phyloP scores from a whole-genome alignment of 2,113 vertebrate genomes.

The Phalacrocorax brasilianus region DNA sequence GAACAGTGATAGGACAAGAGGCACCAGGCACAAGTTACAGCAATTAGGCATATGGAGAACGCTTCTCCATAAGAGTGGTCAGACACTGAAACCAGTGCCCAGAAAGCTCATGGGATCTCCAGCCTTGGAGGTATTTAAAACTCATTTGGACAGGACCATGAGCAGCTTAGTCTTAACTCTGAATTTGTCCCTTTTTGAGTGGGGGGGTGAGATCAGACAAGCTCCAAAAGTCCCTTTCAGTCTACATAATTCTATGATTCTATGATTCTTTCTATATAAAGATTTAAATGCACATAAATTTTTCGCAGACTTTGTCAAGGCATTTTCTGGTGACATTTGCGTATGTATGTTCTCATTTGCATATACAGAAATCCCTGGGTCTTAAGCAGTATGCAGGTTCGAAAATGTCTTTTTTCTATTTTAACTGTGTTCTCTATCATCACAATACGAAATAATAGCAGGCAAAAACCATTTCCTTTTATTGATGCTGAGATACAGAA shows the following conservation, averaged over 20 bases:
- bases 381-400: not conserved
- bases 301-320: not conserved
- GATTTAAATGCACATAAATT: not conserved
- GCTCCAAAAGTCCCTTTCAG: not conserved
- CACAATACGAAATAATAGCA: not conserved
- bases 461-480: not conserved
- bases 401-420: not conserved
- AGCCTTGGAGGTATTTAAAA: not conserved
- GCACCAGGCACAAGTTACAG: not conserved
- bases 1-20: not conserved
- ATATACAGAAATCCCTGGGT: not conserved
- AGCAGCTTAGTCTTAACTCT: not conserved
- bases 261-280: not conserved
- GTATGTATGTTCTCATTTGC: not conserved
- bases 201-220: not conserved
- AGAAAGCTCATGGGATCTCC: not conserved
- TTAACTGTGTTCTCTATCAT: not conserved
- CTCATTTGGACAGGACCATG: not conserved
- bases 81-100: not conserved
- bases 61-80: not conserved
- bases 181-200: not conserved
- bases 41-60: not conserved
- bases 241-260: not conserved
- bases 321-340: not conserved
- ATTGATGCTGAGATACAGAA: not conserved